Conservation (phyloP, 2,888 invertebrate species). For the Polymixis flavicincta region DNA sequence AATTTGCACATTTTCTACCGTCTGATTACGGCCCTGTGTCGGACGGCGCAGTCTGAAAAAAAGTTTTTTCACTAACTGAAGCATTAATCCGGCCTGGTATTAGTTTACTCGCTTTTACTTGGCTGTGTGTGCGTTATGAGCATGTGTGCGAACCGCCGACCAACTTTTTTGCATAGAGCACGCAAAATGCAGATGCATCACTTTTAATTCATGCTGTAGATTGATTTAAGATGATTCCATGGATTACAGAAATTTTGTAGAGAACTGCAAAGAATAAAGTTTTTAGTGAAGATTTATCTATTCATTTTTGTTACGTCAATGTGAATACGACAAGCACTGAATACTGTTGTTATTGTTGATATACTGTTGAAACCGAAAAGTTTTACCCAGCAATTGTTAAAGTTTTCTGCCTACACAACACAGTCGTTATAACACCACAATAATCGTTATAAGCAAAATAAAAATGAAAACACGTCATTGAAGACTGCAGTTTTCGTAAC, state of each 20-base stretch:
- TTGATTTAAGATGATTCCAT: constrained; percentile 17
- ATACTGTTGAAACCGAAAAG: too few species aligned
- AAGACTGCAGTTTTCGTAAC: constrained; percentile 1
- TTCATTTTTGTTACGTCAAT: not conserved
- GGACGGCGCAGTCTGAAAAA: constrained; percentile 90
- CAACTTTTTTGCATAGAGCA: constrained; percentile 88
- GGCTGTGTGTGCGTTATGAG: constrained; percentile 77
- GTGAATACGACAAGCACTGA: not conserved
- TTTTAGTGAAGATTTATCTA: not conserved
- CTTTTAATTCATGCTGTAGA: constrained; percentile 20
- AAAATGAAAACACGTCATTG: constrained; percentile 4
- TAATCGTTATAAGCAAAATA: constrained; percentile 9
- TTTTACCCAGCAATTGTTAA: not conserved
- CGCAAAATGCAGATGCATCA: constrained; percentile 75
- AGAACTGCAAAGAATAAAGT: not conserved
- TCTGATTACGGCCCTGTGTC: constrained; percentile 83
- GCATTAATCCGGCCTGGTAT: constrained; percentile 91
- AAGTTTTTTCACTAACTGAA: constrained; percentile 91
- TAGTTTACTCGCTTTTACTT: constrained; percentile 89
- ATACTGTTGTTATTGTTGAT: too few species aligned
- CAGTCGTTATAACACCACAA: not conserved
- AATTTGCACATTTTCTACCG: constrained; percentile 69
- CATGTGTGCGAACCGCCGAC: constrained; percentile 84
- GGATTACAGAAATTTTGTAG: not conserved
- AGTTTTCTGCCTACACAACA: not conserved